Evolutionary conservation across 2,888 invertebrate species (phyloP).

Genomic region (Chrysodeixis includens): DNA sequence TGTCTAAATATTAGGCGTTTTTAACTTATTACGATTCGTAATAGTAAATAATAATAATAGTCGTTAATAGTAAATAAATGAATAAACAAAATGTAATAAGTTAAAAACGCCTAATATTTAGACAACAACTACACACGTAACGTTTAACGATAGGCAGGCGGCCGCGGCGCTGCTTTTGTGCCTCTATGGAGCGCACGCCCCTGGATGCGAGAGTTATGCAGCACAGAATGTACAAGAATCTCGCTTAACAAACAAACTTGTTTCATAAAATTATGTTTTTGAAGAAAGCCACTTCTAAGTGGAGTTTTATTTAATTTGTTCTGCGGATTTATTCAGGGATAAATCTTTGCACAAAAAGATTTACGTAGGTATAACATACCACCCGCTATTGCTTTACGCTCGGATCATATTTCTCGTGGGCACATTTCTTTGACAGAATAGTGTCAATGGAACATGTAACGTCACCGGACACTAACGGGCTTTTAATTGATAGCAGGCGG

Average conservation of each 20-base stretch:
- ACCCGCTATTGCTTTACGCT: neutral
- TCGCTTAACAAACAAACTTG: conserved; percentile 36
- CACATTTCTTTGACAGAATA: neutral
- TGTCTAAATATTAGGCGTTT: too few relatives aligned
- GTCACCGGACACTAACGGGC: conserved; percentile 41
- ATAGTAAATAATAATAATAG: too few relatives aligned
- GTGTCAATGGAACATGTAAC: neutral
- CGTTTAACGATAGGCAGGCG: too few relatives aligned
- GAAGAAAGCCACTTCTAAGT: neutral
- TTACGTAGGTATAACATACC: neutral
- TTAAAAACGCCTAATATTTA: too few relatives aligned
- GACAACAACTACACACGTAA: too few relatives aligned
- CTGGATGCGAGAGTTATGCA: conserved; percentile 12
- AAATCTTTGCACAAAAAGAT: neutral
- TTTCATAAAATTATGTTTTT: conserved; percentile 13
- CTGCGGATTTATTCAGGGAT: neutral
- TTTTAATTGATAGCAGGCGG: conserved; percentile 25
- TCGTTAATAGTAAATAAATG: too few relatives aligned
- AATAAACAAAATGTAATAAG: too few relatives aligned
- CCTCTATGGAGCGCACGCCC: too few relatives aligned
- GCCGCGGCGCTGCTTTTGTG: too few relatives aligned
- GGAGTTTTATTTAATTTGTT: neutral
- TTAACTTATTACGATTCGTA: too few relatives aligned
- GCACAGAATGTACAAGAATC: conserved; percentile 22
- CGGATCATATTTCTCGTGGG: neutral